These are phyloP conservation scores for Taenioides sp. DNA, from an alignment of 2,797 vertebrate species.

Conservation along the genomic window DNA sequence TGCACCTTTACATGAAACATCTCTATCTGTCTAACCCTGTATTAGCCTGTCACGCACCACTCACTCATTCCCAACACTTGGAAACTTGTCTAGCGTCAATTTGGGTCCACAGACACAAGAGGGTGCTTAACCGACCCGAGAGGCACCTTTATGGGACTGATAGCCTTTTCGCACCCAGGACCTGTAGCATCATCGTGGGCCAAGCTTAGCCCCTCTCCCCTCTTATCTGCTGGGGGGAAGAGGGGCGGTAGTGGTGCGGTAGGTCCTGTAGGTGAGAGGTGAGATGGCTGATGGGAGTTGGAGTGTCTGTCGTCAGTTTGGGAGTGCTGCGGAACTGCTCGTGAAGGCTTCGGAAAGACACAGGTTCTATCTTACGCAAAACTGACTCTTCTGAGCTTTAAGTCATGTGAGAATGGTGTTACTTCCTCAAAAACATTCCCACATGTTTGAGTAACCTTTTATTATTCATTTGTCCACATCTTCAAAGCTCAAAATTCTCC, in stretches of 20 bases:
- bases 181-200: conserved; percentile 46
- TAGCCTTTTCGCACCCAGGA: conserved; percentile 39
- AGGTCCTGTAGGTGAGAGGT: conserved; percentile 29
- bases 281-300: conserved; percentile 60
- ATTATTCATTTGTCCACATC: too few relatives aligned
- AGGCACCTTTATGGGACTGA: conserved; percentile 36
- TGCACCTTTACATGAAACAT: too few relatives aligned
- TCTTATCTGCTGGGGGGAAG: conserved; percentile 48
- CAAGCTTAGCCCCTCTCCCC: conserved; percentile 44
- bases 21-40: not conserved
- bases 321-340: conserved; percentile 44
- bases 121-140: conserved; percentile 28
- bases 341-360: conserved; percentile 16
- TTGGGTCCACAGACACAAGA: conserved; percentile 11
- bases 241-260: conserved; percentile 3
- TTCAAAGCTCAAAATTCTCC: too few relatives aligned
- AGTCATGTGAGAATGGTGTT: too few relatives aligned
- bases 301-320: conserved; percentile 42
- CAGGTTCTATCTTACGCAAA: too few relatives aligned
- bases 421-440: too few relatives aligned
- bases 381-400: too few relatives aligned
- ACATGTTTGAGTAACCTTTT: too few relatives aligned
- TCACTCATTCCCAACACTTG: not conserved
- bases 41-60: not conserved
- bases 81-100: not conserved